Evolutionary conservation across 2,888 invertebrate species (phyloP).

Genomic region (Cantharis rustica): DNA sequence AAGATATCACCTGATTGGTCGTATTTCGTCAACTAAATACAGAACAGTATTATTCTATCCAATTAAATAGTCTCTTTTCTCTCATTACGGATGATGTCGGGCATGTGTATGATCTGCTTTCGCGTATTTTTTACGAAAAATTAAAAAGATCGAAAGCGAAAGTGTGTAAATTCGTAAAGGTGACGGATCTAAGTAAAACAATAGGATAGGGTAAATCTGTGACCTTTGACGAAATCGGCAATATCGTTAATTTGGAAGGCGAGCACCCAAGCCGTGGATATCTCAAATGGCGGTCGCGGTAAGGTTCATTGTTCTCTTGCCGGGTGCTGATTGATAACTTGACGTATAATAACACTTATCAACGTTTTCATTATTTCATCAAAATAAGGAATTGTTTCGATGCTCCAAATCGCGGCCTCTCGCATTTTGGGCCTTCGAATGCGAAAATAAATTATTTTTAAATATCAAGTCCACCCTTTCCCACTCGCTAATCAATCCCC

Average conservation of each 20-base stretch:
- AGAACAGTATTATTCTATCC: conserved; percentile 59
- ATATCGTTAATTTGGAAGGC: conserved; percentile 55
- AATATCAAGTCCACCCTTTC: conserved; percentile 35
- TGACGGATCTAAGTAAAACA: conserved; percentile 38
- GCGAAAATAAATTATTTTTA: neutral
- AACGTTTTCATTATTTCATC: conserved; percentile 14
- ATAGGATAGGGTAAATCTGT: conserved; percentile 43
- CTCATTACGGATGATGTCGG: conserved; percentile 49
- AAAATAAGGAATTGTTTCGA: neutral
- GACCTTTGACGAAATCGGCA: conserved; percentile 49
- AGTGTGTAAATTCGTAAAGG: conserved; percentile 29
- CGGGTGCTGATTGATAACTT: conserved; percentile 51
- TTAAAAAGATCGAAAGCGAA: conserved; percentile 8
- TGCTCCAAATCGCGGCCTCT: neutral
- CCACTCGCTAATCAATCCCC: conserved; percentile 51
- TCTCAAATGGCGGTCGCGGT: conserved; percentile 61
- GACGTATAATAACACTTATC: conserved; percentile 44
- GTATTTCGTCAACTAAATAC: conserved; percentile 57
- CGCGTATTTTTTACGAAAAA: conserved; percentile 18
- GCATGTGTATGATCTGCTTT: conserved; percentile 33
- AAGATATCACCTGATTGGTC: conserved; percentile 59
- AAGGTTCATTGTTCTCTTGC: conserved; percentile 62
- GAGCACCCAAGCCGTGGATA: conserved; percentile 58
- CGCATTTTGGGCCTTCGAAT: neutral
- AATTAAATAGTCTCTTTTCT: conserved; percentile 56